phyloP scores from a whole-genome alignment of 2,888 invertebrate genomes.

The Itoplectis maculator region DNA sequence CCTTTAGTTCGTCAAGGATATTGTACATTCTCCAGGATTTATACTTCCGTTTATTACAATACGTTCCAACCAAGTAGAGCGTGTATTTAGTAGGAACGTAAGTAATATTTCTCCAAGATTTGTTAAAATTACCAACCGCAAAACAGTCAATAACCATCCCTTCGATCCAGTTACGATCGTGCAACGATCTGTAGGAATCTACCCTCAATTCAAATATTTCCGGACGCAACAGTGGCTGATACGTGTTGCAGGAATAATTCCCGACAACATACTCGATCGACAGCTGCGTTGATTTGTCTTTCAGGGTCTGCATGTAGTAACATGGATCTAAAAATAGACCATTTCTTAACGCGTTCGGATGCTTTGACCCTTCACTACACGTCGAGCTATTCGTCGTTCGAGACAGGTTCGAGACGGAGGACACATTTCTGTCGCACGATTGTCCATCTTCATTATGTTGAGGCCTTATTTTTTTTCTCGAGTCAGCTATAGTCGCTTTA shows the following conservation, averaged over 20 bases:
- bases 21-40: not conserved
- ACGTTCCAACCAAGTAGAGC: not conserved
- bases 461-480: not conserved
- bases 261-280: constrained; percentile 3
- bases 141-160: constrained; percentile 1
- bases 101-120: not conserved
- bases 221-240: not conserved
- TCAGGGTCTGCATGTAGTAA: constrained; percentile 1
- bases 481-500: not conserved
- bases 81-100: not conserved
- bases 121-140: not conserved
- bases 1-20: not conserved
- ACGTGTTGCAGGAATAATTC: not conserved
- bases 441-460: not conserved
- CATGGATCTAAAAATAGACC: not conserved
- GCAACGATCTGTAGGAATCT: constrained; percentile 8
- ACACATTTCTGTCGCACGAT: not conserved
- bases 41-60: not conserved
- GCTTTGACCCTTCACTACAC: not conserved
- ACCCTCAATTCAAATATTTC: not conserved
- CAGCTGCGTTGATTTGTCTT: not conserved
- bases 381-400: not conserved
- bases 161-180: constrained; percentile 6
- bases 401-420: not conserved
- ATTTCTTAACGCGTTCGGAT: not conserved